Base-by-base conservation (phyloP, 2,888 invertebrate genomes). In the Pharmacophagus antenor region DNA sequence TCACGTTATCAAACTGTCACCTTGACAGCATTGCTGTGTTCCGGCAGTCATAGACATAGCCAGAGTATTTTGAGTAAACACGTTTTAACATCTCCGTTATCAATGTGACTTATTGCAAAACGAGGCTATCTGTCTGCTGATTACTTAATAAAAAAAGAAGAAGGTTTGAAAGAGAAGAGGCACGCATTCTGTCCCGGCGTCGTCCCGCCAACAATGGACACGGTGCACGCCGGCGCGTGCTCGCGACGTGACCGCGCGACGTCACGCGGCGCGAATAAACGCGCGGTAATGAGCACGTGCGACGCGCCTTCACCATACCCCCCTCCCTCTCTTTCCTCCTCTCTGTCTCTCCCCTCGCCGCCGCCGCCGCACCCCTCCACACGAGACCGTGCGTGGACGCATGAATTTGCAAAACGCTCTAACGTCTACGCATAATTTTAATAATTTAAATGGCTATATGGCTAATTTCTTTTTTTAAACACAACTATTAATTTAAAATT, bases 191-290 rank as follows among this genome's bases (percentile, higher is more conserved):
- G 54, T 60, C 67, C 77, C 65, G n/a, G 57, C 37, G 15, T 41
- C 41, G 41, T 41, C 41, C 4, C 42, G 42, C 5, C n/a, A 50
- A 64, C 67, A 79, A 65, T 70, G 85, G 71, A 74, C 8, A 51
- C 59, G 52, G 56, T 59, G 53, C 61, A 63, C 57, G 48, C 46
- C 71, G 84, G 84, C 88, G 87, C 88, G 88, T 88, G 88, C 88
- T 75, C 44, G 67, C 72, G 80, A 88, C 88, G 88, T 88, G 88
- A 84, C 82, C 71, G 71, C 70, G 56, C 58, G 71, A 71, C 67
- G 71, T 73, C 84, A 82, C 86, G 85, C 84, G 84, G 71, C 72
- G 76, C 77, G 86, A 83, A 86, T 87, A 85, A 72, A 73, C 77
- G 73, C 74, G 71, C 67, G 63, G 65, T 85, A 88, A 86, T 87